Conservation (phyloP, 2,113 vertebrate species). For the Istiophorus platypterus region DNA sequence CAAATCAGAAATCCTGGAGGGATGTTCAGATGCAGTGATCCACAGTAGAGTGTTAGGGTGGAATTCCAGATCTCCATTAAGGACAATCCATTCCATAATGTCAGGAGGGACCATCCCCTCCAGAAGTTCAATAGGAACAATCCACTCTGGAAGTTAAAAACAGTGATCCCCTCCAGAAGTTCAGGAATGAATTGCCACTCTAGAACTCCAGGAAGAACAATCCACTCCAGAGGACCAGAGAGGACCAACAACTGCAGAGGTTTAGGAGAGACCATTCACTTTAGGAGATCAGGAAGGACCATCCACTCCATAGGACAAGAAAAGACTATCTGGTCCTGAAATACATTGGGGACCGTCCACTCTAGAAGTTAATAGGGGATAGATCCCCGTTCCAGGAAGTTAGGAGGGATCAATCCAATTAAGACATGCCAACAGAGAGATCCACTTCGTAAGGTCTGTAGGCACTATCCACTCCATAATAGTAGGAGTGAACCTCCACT, state of each 20-base stretch:
- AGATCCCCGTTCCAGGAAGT: no score
- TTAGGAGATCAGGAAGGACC: background rate
- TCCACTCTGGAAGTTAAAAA: conserved; percentile 2
- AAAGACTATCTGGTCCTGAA: no score
- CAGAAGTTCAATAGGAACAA: conserved; percentile 7
- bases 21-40: conserved; percentile 15
- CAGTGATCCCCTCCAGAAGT: no score
- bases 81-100: conserved; percentile 42
- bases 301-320: no score
- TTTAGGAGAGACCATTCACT: background rate
- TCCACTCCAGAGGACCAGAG: background rate
- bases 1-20: background rate
- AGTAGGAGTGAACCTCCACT: no score
- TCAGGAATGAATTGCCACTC: conserved; percentile 3
- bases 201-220: conserved; percentile 42
- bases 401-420: no score
- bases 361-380: no score
- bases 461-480: conserved; percentile 34
- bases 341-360: no score
- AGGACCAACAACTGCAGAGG: background rate
- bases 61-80: background rate
- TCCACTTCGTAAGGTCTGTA: background rate
- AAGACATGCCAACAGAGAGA: no score
- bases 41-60: conserved; percentile 56
- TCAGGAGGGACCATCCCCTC: conserved; percentile 3